Evolutionary conservation across 1,140 invertebrate species (phyloP).

Genomic region (Hycleus cichorii): DNA sequence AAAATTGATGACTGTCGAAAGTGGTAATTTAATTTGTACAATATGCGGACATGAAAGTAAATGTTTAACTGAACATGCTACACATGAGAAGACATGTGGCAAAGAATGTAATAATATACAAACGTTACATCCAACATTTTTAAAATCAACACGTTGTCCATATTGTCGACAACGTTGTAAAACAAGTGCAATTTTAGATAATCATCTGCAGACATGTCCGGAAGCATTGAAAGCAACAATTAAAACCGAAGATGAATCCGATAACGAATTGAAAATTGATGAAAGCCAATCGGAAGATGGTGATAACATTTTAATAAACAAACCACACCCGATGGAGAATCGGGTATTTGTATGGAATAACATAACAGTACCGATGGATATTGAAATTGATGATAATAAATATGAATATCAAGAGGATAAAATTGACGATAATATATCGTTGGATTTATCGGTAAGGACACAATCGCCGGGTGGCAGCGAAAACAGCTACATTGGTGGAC

Average conservation of each 20-base stretch:
- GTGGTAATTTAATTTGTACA: conserved; percentile 56
- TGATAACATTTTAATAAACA: conserved; percentile 35
- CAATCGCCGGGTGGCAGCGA: conserved; percentile 34
- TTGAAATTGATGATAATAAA: conserved; percentile 41
- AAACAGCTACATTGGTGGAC: conserved; percentile 27
- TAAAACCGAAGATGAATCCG: conserved; percentile 24
- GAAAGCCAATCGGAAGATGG: conserved; percentile 26
- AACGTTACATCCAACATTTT: conserved; percentile 39
- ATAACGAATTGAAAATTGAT: conserved; percentile 39
- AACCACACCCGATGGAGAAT: conserved; percentile 65
- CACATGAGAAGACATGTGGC: conserved; percentile 64
- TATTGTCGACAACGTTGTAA: conserved; percentile 78
- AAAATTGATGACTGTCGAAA: conserved; percentile 49
- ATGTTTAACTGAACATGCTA: conserved; percentile 71
- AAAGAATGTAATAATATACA: conserved; percentile 42
- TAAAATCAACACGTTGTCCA: conserved; percentile 73
- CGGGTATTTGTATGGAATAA: conserved; percentile 70
- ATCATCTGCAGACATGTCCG: conserved; percentile 63
- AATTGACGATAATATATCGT: conserved; percentile 32
- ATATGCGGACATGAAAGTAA: conserved; percentile 73
- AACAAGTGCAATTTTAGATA: conserved; percentile 64
- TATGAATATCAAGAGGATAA: conserved; percentile 33
- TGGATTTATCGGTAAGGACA: conserved; percentile 35
- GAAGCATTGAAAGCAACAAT: conserved; percentile 42
- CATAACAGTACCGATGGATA: conserved; percentile 40